Base-by-base conservation (phyloP, 2,888 invertebrate genomes). In the Ischnus inquisitorius region DNA sequence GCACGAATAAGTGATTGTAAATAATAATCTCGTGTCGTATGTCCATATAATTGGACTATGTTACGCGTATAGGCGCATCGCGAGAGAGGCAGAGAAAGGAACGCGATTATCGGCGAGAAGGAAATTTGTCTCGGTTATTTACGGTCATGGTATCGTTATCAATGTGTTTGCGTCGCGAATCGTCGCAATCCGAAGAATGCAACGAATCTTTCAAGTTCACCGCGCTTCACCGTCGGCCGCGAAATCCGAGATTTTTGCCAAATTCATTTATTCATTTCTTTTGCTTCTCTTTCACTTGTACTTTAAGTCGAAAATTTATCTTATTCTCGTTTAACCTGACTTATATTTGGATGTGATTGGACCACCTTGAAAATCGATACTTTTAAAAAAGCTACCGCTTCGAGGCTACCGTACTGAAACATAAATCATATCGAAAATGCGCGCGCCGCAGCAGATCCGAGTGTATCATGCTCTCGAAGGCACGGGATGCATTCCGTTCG, bases 1-100 rank as follows among this genome's bases (percentile, higher is more conserved):
- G 57, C 41, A 41, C 71, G 41, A 71, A 25, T 80, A 75, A 80
- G 80, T 83, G 69, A 79, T 76, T 80, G 62, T 83, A 75, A 83
- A 83, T 79, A 75, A 64, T 54, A n/a, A 60, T 54, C 28, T 51
- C 34, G 34, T 51, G 54, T 22, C 25, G 39, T 69, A n/a, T 69
- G 69, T 60, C 54, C 51, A 19, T 54, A 54, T 69, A 54, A 69
- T 69, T 69, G 69, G 54, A 54, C 69, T 51, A 54, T 69, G 34
- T 34, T 69, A 51, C 39, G 69, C 14, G 54, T 39, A 12, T 28
- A 34, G 4, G 34, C 1, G 34, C 34, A 8, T n/a, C 34, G 14
- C 25, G 3, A 0, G 54, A 71, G 60, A 57, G 22, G 34, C 16
- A 16, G 39, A 16, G 39, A 34, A 16, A 71, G 12, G 41, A 22